Conservation (phyloP, 2,113 vertebrate genomes). For the Ictidomys tridecemlineatus region DNA sequence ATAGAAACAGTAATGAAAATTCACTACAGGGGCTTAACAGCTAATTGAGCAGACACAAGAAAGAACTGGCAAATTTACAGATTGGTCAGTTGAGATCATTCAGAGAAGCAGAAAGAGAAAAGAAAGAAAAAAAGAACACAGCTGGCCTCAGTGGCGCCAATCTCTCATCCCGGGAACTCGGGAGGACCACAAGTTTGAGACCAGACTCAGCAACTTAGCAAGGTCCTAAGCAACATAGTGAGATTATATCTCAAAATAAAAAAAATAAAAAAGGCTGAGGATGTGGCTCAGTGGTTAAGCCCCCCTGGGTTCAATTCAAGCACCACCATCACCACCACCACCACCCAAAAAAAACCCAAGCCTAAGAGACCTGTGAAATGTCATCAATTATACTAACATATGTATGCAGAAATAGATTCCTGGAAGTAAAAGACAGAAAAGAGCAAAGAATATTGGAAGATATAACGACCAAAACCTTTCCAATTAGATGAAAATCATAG, state of each 20-base stretch:
- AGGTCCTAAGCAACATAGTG: too few species aligned
- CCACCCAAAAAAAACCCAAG: too few species aligned
- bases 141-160: too few species aligned
- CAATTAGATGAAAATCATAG: neutral
- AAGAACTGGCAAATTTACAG: neutral
- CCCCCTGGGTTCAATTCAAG: too few species aligned
- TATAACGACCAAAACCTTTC: neutral
- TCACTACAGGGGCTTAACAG: neutral
- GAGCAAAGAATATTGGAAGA: neutral
- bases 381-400: neutral
- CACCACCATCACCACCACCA: too few species aligned
- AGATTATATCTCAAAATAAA: too few species aligned
- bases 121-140: neutral
- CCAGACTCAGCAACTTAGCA: too few species aligned
- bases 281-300: too few species aligned
- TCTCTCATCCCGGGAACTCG: too few species aligned
- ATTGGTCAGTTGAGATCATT: neutral
- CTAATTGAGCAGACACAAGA: neutral
- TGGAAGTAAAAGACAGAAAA: neutral
- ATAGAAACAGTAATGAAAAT: slow-evolving; percentile 26
- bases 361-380: neutral
- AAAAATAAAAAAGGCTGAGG: too few species aligned
- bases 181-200: too few species aligned
- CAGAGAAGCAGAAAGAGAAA: slow-evolving; percentile 16
- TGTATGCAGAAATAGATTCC: neutral